Evolutionary conservation across 2,797 vertebrate species (phyloP).

Genomic region (Australoheros facetus): DNA sequence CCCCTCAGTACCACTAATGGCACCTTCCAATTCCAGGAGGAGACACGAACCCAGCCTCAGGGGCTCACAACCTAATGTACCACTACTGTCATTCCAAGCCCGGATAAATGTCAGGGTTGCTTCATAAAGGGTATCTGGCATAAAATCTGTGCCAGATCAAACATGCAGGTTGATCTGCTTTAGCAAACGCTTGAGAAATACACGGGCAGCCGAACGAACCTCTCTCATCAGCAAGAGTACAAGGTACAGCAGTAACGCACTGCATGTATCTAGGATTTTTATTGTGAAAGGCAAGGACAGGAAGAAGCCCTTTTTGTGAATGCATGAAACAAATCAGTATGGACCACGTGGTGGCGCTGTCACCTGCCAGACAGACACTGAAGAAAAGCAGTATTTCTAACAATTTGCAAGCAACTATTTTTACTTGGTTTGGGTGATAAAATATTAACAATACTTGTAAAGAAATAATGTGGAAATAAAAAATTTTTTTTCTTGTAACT

Average conservation of each 20-base stretch:
- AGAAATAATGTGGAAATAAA: background rate
- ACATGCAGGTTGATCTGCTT: background rate
- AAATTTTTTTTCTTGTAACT: background rate
- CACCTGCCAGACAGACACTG: background rate
- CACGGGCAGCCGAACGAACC: accelerated
- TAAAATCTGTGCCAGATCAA: background rate
- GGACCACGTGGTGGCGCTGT: accelerated
- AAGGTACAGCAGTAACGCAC: too few relatives aligned
- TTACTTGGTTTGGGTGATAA: background rate
- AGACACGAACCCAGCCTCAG: too few relatives aligned
- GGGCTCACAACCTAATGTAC: too few relatives aligned
- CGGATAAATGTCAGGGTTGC: too few relatives aligned
- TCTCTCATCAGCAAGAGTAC: background rate
- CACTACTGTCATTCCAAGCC: background rate
- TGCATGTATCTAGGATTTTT: background rate
- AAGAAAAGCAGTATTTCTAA: background rate
- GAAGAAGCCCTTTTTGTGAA: background rate
- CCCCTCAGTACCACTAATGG: background rate
- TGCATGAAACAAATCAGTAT: background rate
- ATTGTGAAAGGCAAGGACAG: background rate
- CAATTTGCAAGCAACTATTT: too few relatives aligned
- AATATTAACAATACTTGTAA: background rate
- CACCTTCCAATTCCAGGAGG: background rate
- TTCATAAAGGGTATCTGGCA: too few relatives aligned
- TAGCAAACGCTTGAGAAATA: background rate